Conservation (phyloP, 2,797 vertebrate species). For the Acanthurus lineatus region DNA sequence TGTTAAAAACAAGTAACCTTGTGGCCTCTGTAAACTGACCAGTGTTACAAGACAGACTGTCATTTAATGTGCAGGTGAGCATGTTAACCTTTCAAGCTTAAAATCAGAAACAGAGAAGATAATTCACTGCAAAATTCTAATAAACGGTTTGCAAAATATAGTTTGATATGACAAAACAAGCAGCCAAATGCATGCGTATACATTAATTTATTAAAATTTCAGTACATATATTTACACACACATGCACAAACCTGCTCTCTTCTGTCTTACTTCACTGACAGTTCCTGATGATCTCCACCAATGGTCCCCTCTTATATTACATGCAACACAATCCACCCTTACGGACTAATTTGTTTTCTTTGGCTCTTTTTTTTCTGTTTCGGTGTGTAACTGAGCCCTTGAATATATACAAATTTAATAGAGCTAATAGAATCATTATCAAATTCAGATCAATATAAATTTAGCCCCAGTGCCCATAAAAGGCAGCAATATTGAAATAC, state of each 20-base stretch:
- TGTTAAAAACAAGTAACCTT: constrained; percentile 79
- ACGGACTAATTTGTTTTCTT: constrained; percentile 88
- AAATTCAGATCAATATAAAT: constrained; percentile 90
- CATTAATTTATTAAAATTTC: constrained; percentile 25
- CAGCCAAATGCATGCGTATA: constrained; percentile 10
- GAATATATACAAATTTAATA: constrained; percentile 89
- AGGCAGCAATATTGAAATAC: constrained; percentile 88
- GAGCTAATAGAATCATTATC: constrained; percentile 91
- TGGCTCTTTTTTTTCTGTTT: constrained; percentile 75
- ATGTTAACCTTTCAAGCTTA: too few relatives aligned
- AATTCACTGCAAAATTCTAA: background rate
- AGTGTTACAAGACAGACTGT: constrained; percentile 10
- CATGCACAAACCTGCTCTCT: constrained; percentile 63
- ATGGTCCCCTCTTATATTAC: constrained; percentile 84
- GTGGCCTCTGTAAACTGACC: constrained; percentile 57
- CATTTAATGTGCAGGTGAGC: background rate
- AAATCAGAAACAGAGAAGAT: background rate
- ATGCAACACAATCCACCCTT: constrained; percentile 88
- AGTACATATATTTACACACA: constrained; percentile 49
- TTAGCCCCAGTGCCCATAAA: constrained; percentile 83
- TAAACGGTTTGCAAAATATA: background rate
- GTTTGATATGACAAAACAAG: background rate
- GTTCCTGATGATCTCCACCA: constrained; percentile 81
- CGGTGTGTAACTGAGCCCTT: constrained; percentile 83
- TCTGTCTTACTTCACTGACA: constrained; percentile 79